Base-by-base conservation (phyloP, 2,888 invertebrate genomes). In the Sesia bembeciformis region DNA sequence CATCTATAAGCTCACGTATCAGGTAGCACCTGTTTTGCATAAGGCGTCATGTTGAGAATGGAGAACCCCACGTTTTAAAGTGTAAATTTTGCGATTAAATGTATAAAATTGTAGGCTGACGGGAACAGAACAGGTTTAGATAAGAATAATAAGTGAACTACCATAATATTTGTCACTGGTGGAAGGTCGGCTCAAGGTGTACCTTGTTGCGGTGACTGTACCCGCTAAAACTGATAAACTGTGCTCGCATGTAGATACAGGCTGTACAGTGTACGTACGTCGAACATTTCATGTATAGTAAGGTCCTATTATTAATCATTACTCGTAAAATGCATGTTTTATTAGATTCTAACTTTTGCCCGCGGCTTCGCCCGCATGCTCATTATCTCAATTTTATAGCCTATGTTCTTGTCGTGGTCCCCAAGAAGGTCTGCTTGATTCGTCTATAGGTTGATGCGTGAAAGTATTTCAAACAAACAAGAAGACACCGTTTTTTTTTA, bases 21-120 rank as follows among this genome's bases (percentile, higher is more conserved):
- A 81, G 81, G 84, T 86, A 83, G 85, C 88, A 88, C 86, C 89
- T 90, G 88, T 80, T 90, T 89, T 86, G 88, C 88, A 89, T 89
- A 88, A 86, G 84, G 84, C 81, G 81, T 85, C 83, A 85, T 82
- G 84, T 75, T 73, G 83, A 74, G 82, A 81, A 78, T 75, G 73
- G 83, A 74, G 82, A 81, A 78, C 82, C 76, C 80, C 76, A 79
- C 60, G 78, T 77, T 79, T 79, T 76, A 77, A 83, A 81, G 84
- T 83, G 84, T 82, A 85, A 83, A 85, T 84, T 84, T 85, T 77
- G 83, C 84, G 84, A 85, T 86, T 83, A 83, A 81, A 77, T 80
- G 72, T 74, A 84, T 82, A 81, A 80, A 82, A 81, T 74, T 83
- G 74, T 76, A 74, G 75, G 81, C 81, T 82, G 81, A 79, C 70